These are phyloP conservation scores for Neodiprion fabricii DNA, from an alignment of 1,140 invertebrate genomes.

Conservation along the genomic window DNA sequence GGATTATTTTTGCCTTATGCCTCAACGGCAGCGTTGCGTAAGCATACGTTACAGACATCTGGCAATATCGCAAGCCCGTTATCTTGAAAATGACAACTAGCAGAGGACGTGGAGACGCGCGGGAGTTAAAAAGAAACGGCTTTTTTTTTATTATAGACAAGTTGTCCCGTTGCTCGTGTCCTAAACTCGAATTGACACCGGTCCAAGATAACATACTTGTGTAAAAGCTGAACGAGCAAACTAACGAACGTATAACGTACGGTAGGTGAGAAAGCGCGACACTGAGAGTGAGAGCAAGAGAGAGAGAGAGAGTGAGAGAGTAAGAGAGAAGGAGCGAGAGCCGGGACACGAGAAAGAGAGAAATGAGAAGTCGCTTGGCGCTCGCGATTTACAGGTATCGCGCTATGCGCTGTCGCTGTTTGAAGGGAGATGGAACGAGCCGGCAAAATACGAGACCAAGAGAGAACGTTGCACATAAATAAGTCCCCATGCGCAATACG, in stretches of 20 bases:
- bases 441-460: conserved; percentile 24
- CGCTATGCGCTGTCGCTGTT: too few species aligned
- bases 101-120: too few species aligned
- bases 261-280: conserved; percentile 24
- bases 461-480: conserved; percentile 53
- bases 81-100: too few species aligned
- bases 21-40: too few species aligned
- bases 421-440: too few species aligned
- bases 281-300: not conserved
- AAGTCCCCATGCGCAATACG: conserved; percentile 48
- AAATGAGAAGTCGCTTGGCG: too few species aligned
- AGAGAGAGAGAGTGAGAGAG: conserved; percentile 15
- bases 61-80: too few species aligned
- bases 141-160: conserved; percentile 43
- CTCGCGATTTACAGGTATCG: too few species aligned
- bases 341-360: conserved; percentile 23
- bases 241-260: too few species aligned
- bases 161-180: conserved; percentile 54
- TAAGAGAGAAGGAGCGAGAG: conserved; percentile 22
- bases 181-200: conserved; percentile 60
- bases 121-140: too few species aligned
- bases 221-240: not conserved
- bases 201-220: conserved; percentile 48
- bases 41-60: too few species aligned
- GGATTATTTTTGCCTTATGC: too few species aligned